Evolutionary conservation across 2,888 invertebrate genomes (phyloP).

Genomic region (Oxyteleia sp.): DNA sequence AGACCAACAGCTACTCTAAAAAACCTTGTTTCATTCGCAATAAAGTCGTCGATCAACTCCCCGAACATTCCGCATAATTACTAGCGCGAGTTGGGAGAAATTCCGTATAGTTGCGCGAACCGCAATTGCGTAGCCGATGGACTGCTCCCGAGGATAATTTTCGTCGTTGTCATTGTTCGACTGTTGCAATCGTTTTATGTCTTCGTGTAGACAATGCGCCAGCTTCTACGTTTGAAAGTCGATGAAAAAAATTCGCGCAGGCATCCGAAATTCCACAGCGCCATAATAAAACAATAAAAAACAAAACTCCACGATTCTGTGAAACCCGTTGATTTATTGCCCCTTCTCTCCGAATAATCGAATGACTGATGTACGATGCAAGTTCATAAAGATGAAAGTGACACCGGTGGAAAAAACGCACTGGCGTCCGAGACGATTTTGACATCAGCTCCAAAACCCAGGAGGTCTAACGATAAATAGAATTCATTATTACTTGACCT

Average conservation of each 20-base stretch:
- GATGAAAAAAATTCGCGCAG: conserved; percentile 50
- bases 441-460: conserved; percentile 9
- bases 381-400: conserved; percentile 51
- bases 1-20: too few relatives aligned
- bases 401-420: conserved; percentile 10
- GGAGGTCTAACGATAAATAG: conserved; percentile 30
- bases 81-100: conserved; percentile 42
- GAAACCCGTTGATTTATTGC: conserved; percentile 36
- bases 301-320: conserved; percentile 9
- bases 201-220: conserved; percentile 40
- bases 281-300: conserved; percentile 50
- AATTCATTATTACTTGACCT: conserved; percentile 34
- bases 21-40: too few relatives aligned
- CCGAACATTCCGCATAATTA: conserved; percentile 50
- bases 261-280: conserved; percentile 25
- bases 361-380: conserved; percentile 15
- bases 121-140: conserved; percentile 49
- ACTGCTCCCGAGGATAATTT: conserved; percentile 44
- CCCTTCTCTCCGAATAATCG: conserved; percentile 19
- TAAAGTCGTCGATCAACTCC: too few relatives aligned
- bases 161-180: conserved; percentile 55
- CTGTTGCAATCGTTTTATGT: conserved; percentile 59
- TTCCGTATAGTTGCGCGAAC: conserved; percentile 53
- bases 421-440: conserved; percentile 20
- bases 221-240: conserved; percentile 45